Percentiles rank a stretch among this genome's conserved stretches.
phyloP scores from a whole-genome alignment of 2,113 vertebrate genomes.

The Loxodonta africana region DNA sequence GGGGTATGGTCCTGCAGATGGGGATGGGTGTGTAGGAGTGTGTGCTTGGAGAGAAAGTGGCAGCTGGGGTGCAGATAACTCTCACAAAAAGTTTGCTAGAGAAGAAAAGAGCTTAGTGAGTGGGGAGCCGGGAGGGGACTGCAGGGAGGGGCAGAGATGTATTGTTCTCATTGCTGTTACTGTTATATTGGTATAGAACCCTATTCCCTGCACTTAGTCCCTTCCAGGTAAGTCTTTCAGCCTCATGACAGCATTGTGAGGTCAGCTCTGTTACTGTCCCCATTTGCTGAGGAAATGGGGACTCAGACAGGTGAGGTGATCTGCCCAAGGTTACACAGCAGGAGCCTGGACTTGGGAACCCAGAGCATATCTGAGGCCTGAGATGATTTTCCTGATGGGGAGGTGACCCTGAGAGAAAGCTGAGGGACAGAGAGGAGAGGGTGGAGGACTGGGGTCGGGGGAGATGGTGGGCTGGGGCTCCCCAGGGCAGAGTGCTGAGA shows the following conservation, averaged over 20 bases:
- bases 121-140: not conserved
- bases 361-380: not conserved
- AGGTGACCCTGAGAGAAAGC: not conserved
- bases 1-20: not conserved
- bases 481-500: not conserved
- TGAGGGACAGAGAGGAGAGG: not conserved
- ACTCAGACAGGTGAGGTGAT: constrained; percentile 33
- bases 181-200: not conserved
- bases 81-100: constrained; percentile 1
- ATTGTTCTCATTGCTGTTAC: not conserved
- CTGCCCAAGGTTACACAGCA: not conserved
- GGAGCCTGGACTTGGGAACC: not conserved
- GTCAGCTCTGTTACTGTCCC: not conserved
- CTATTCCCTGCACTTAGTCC: not conserved
- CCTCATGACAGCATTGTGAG: not conserved
- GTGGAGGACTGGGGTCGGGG: not conserved
- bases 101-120: not conserved
- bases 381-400: not conserved
- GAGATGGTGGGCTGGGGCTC: not conserved
- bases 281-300: constrained; percentile 20
- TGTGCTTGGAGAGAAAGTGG: not conserved
- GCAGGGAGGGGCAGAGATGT: not conserved
- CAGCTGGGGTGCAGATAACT: not conserved
- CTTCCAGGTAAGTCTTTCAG: constrained; percentile 15
- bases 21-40: not conserved